These are phyloP conservation scores for Choreutis nemorana DNA, from an alignment of 2,888 invertebrate species.

Conservation along the genomic window DNA sequence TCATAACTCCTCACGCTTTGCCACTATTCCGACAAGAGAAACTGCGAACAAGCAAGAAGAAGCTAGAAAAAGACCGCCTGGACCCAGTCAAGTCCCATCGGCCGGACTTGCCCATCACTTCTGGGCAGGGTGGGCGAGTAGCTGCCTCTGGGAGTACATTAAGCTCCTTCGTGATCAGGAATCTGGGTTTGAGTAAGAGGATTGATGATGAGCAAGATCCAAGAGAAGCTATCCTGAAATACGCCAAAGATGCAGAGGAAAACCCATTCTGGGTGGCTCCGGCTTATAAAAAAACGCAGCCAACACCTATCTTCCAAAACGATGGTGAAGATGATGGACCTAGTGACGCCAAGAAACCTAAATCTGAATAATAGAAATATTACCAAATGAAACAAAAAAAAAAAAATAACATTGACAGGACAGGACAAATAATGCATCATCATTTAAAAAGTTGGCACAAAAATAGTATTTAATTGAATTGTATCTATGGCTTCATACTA, in stretches of 20 bases:
- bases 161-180: conserved; percentile 95
- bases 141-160: conserved; percentile 95
- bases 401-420: no score
- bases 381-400: no score
- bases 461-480: no score
- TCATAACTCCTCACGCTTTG: conserved; percentile 95
- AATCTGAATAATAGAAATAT: conserved; percentile 31
- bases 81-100: conserved; percentile 85
- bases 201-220: conserved; percentile 95
- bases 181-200: conserved; percentile 90
- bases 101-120: conserved; percentile 88
- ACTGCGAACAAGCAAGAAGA: conserved; percentile 86
- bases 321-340: conserved; percentile 56
- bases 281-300: conserved; percentile 90
- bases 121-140: conserved; percentile 91
- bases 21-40: conserved; percentile 95
- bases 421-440: no score
- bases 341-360: conserved; percentile 61
- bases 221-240: conserved; percentile 92
- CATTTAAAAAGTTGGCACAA: no score
- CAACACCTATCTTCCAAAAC: conserved; percentile 80
- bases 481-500: no score
- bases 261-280: conserved; percentile 98
- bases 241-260: conserved; percentile 93
- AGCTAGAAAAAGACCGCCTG: conserved; percentile 89